Evolutionary conservation across 2,113 vertebrate species (phyloP).

Genomic region (Prochilodus magdalenae): DNA sequence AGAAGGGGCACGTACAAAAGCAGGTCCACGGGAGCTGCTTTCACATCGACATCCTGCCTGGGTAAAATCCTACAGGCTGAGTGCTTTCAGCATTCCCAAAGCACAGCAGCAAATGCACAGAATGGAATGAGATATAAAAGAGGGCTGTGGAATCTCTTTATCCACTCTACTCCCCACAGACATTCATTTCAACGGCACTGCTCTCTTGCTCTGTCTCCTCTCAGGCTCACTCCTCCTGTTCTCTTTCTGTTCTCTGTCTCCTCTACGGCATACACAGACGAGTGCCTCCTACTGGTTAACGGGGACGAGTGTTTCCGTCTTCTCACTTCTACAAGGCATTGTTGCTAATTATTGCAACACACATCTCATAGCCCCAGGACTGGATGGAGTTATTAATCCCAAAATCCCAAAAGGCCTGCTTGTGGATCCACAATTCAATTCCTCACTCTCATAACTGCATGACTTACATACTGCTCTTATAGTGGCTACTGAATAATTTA

Average conservation of each 20-base stretch:
- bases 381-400: background rate
- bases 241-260: background rate
- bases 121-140: conserved; percentile 37
- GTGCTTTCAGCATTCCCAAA: conserved; percentile 9
- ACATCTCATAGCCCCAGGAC: background rate
- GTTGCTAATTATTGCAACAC: background rate
- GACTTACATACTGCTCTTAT: background rate
- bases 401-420: background rate
- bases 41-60: background rate
- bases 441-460: background rate
- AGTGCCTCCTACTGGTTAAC: background rate
- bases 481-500: background rate
- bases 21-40: background rate
- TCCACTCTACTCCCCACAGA: conserved; percentile 35
- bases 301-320: background rate
- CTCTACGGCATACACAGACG: background rate
- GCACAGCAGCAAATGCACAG: conserved; percentile 7
- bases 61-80: background rate
- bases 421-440: background rate
- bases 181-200: conserved; percentile 10
- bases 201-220: background rate
- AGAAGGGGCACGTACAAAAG: background rate
- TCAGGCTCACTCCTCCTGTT: background rate
- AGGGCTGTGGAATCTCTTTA: conserved; percentile 11
- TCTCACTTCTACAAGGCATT: background rate